Evolutionary conservation across 2,888 invertebrate species (phyloP).

Genomic region (Lasiommata megera): DNA sequence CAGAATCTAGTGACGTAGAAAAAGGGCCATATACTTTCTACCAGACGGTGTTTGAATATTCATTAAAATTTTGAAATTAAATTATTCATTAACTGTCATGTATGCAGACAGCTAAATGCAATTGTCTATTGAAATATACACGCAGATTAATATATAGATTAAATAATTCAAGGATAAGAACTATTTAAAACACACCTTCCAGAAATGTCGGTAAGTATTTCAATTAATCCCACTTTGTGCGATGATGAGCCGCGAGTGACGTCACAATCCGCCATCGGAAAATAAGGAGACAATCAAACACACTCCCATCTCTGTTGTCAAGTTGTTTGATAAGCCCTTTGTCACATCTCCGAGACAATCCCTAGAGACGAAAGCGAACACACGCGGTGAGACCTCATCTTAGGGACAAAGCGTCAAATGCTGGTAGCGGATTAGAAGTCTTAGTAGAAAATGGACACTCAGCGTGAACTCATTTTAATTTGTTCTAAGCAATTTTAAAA

Average conservation of each 20-base stretch:
- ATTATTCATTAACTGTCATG: too few relatives aligned
- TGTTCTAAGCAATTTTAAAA: too few relatives aligned
- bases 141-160: too few relatives aligned
- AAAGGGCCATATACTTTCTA: too few relatives aligned
- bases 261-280: not conserved
- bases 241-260: slow-evolving; percentile 4
- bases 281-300: slow-evolving; percentile 21
- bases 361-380: slow-evolving; percentile 13
- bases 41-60: too few relatives aligned
- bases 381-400: not conserved
- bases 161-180: too few relatives aligned
- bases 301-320: slow-evolving; percentile 12
- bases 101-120: too few relatives aligned
- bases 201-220: not conserved
- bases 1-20: too few relatives aligned
- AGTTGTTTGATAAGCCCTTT: slow-evolving; percentile 25
- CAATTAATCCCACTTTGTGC: not conserved
- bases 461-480: too few relatives aligned
- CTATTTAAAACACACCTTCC: too few relatives aligned
- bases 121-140: too few relatives aligned
- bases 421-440: not conserved
- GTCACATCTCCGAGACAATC: slow-evolving; percentile 23
- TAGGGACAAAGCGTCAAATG: not conserved
- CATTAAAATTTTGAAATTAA: too few relatives aligned
- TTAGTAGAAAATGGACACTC: not conserved